Evolutionary conservation across 1,140 invertebrate genomes (phyloP).

Genomic region (Drosophila kanapiae): DNA sequence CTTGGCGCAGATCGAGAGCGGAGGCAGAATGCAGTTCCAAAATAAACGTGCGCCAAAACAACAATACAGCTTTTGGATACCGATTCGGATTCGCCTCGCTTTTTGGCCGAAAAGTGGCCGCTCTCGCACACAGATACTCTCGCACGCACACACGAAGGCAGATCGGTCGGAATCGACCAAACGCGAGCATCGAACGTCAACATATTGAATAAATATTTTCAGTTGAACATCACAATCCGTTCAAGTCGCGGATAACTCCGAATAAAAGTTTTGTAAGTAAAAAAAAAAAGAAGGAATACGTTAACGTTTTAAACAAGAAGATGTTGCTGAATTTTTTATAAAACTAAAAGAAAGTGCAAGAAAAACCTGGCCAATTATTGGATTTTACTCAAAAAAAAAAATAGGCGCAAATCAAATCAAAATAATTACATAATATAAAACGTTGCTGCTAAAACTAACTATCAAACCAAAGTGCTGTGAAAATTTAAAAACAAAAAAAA

Average conservation of each 20-base stretch:
- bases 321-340: conserved; percentile 7
- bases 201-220: conserved; percentile 85
- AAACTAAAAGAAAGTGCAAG: conserved; percentile 13
- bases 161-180: conserved; percentile 71
- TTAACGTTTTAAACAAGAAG: conserved; percentile 31
- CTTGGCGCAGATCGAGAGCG: conserved; percentile 54
- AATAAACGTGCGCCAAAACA: conserved; percentile 42
- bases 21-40: conserved; percentile 68
- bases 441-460: conserved; percentile 15
- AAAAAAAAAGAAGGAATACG: conserved; percentile 53
- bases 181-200: conserved; percentile 82
- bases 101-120: conserved; percentile 62
- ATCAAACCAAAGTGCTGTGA: conserved; percentile 53
- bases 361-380: conserved; percentile 17
- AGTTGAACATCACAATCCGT: conserved; percentile 86
- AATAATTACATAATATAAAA: conserved; percentile 37
- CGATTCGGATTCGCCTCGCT: conserved; percentile 29
- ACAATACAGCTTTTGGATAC: conserved; percentile 24
- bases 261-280: conserved; percentile 85
- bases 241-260: conserved; percentile 85
- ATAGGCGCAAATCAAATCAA: conserved; percentile 19
- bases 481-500: conserved; percentile 9
- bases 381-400: neutral
- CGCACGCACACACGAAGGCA: conserved; percentile 54
- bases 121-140: conserved; percentile 49